These are phyloP conservation scores for Euphysa ruthae DNA, from an alignment of 30 jellyfish, hydroid and myxozoan genomes.

Conservation along the genomic window DNA sequence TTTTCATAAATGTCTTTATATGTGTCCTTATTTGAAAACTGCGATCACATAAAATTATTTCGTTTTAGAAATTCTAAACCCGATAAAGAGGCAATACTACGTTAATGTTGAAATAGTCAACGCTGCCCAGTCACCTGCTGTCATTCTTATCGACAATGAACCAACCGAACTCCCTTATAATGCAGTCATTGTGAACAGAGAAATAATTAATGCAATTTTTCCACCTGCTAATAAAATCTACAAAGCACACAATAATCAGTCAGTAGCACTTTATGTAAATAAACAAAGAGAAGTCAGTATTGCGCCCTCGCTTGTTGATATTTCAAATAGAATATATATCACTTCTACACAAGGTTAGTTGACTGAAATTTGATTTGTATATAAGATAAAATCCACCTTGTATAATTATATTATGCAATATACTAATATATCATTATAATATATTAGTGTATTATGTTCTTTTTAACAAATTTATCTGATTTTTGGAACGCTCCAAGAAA, in stretches of 20 bases:
- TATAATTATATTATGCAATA: too few species aligned
- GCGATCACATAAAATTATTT: too few species aligned
- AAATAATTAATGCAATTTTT: conserved; percentile 45
- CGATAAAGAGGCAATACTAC: conserved; percentile 29
- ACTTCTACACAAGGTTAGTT: conserved; percentile 38
- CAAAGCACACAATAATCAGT: conserved; percentile 48
- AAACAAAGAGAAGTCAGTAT: conserved; percentile 50
- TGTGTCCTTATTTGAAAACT: too few species aligned
- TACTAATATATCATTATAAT: too few species aligned
- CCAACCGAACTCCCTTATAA: conserved; percentile 56
- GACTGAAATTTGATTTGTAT: too few species aligned
- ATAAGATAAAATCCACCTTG: too few species aligned
- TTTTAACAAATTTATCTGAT: too few species aligned
- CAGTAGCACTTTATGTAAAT: conserved; percentile 39
- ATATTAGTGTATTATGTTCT: too few species aligned
- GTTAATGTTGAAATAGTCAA: conserved; percentile 68
- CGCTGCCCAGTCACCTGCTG: conserved; percentile 45
- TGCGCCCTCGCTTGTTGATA: conserved; percentile 41
- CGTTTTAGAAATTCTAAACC: background rate
- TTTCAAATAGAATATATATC: conserved; percentile 45
- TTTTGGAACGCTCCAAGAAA: too few species aligned
- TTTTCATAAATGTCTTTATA: too few species aligned
- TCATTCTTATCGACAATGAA: conserved; percentile 50
- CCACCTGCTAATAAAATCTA: conserved; percentile 63
- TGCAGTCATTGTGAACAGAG: conserved; percentile 49